A percentile compares a stretch with the other conserved stretches of the same genome.
phyloP scores from a whole-genome alignment of 1,140 invertebrate genomes.

The Rhyzopertha dominica region DNA sequence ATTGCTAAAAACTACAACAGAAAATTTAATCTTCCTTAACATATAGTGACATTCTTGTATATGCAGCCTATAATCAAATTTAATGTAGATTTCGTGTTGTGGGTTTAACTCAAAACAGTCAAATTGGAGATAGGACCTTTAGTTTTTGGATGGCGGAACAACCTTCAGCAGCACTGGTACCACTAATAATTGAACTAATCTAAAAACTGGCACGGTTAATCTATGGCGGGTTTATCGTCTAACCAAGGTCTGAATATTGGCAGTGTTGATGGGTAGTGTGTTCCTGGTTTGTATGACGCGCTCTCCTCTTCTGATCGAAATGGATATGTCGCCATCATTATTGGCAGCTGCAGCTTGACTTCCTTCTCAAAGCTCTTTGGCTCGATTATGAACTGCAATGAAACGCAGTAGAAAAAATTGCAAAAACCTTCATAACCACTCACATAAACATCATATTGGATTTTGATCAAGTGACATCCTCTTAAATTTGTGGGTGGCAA shows the following conservation, averaged over 20 bases:
- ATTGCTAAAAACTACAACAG: too few species aligned
- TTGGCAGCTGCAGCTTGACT: slow-evolving; percentile 87
- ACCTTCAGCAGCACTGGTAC: too few species aligned
- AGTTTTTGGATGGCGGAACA: too few species aligned
- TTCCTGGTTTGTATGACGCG: slow-evolving; percentile 64
- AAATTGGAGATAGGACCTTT: too few species aligned
- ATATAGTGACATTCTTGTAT: too few species aligned
- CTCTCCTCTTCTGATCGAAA: slow-evolving; percentile 60
- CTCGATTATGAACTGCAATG: slow-evolving; percentile 79
- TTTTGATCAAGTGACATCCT: slow-evolving; percentile 90
- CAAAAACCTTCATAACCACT: slow-evolving; percentile 53
- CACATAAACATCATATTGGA: slow-evolving; percentile 93
- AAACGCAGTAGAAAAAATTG: slow-evolving; percentile 11
- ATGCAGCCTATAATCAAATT: too few species aligned
- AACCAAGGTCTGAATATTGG: slow-evolving; percentile 90
- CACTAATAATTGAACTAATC: not conserved
- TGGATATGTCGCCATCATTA: slow-evolving; percentile 91
- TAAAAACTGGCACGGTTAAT: slow-evolving; percentile 18
- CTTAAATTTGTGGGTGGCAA: slow-evolving; percentile 92
- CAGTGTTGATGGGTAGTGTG: slow-evolving; percentile 85
- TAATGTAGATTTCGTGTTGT: too few species aligned
- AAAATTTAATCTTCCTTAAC: too few species aligned
- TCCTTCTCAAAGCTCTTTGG: slow-evolving; percentile 89
- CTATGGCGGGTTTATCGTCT: slow-evolving; percentile 58
- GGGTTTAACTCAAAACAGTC: too few species aligned